Base-by-base conservation (phyloP, 2,888 invertebrate genomes). In the Chymomyza amoena region DNA sequence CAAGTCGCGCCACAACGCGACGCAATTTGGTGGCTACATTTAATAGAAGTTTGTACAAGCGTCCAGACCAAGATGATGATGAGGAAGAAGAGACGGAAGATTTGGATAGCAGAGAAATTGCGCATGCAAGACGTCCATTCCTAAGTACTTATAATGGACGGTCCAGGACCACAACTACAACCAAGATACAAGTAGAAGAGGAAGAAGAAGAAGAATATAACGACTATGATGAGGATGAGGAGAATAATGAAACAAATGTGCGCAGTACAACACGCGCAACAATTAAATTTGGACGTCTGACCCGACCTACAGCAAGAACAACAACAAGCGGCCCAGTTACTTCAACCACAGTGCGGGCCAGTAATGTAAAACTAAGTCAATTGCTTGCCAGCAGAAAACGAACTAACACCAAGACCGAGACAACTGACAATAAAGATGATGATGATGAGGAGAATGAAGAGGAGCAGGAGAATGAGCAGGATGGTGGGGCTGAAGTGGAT, bases 351-450 rank as follows among this genome's bases (percentile, higher is more conserved):
- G 66, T 36, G 59, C 73, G 25, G 63, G 69, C n/a, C 52, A 52
- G 64, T 13, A 76, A 75, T 13, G 70, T 80, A 18, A 72, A 68
- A 68, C 77, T 79, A 1, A 81, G 78, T 50, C 77, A 78, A 54
- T 61, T 87, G 68, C 78, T 84, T 72, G 79, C 79, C 81, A 76
- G 73, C 60, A 75, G 75, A 75, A 77, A 75, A 52, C 67, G 63
- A 68, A 72, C 70, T 62, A 73, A 66, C 39, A 75, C 60, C 36
- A 25, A 50, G 61, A 68, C 64, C 52, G 68, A 72, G 70, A 36
- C 15, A 13, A 66, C 7, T 2, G 51, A 68, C 56, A 63, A 64
- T 66, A 59, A 66, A n/a, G 60, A 75, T 64, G 69, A 63, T 6
- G 36, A 64, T 57, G 52, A 67, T 9, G 59, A 64, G 52, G 59